These are phyloP conservation scores for Magallana ariakensis DNA, from an alignment of 1,140 invertebrate genomes.

Conservation along the genomic window DNA sequence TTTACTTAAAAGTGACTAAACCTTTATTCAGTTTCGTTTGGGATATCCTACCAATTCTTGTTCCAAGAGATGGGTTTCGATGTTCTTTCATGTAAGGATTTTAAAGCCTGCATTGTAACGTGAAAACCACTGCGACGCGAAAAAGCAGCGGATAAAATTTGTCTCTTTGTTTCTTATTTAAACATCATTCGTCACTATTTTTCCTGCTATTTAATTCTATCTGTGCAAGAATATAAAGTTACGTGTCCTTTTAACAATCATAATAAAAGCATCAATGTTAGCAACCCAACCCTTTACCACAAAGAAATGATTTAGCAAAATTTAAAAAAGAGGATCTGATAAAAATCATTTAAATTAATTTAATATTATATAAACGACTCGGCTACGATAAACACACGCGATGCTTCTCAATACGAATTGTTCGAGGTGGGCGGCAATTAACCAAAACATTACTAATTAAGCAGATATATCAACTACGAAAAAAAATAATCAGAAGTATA, in stretches of 20 bases:
- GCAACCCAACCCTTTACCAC: background rate
- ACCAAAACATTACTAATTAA: background rate
- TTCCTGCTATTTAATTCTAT: background rate
- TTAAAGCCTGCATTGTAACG: background rate
- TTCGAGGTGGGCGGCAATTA: background rate
- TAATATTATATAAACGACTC: background rate
- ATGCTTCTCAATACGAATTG: conserved; percentile 4
- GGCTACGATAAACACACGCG: background rate
- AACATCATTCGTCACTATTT: background rate
- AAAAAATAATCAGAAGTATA: background rate
- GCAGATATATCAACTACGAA: background rate
- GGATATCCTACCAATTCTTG: background rate
- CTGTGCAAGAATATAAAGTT: background rate
- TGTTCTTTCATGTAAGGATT: background rate
- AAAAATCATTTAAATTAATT: background rate
- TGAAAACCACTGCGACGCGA: background rate
- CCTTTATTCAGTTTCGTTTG: background rate
- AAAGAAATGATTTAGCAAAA: background rate
- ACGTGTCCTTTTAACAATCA: conserved; percentile 20
- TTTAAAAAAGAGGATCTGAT: background rate
- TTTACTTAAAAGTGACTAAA: conserved; percentile 16
- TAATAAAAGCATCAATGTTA: background rate
- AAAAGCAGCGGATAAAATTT: background rate
- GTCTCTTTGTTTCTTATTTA: background rate
- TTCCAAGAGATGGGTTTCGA: background rate